Evolutionary conservation across 1,140 invertebrate species (phyloP).

Genomic region (Drosophila simulans): DNA sequence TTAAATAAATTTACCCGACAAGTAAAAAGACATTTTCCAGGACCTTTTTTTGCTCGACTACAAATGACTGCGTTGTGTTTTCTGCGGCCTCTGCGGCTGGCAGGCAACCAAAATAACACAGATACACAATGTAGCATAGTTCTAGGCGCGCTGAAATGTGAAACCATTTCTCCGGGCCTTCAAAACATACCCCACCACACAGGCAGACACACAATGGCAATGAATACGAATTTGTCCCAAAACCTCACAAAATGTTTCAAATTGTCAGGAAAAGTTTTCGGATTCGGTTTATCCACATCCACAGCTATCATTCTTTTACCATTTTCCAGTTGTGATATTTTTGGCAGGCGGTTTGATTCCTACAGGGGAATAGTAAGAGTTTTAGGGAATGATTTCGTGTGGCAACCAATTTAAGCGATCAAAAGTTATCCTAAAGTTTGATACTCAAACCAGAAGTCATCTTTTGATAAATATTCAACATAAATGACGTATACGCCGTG

Average conservation of each 20-base stretch:
- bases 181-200: slow-evolving; percentile 13
- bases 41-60: slow-evolving; percentile 22
- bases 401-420: slow-evolving; percentile 17
- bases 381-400: slow-evolving; percentile 25
- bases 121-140: slow-evolving; percentile 55
- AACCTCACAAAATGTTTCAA: slow-evolving; percentile 58
- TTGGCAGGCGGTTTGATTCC: slow-evolving; percentile 13
- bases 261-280: slow-evolving; percentile 72
- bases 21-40: slow-evolving; percentile 41
- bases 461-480: slow-evolving; percentile 29
- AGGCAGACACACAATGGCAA: slow-evolving; percentile 27
- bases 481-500: slow-evolving; percentile 26
- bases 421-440: slow-evolving; percentile 22
- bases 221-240: slow-evolving; percentile 65
- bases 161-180: slow-evolving; percentile 57
- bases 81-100: slow-evolving; percentile 36
- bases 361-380: neutral
- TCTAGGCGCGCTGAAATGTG: slow-evolving; percentile 75
- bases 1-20: slow-evolving; percentile 54
- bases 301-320: slow-evolving; percentile 4
- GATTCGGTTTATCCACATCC: slow-evolving; percentile 13
- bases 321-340: slow-evolving; percentile 28
- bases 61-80: slow-evolving; percentile 36
- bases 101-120: slow-evolving; percentile 36
- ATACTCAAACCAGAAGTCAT: slow-evolving; percentile 14